A percentile compares a stretch with the other conserved stretches of the same genome.
phyloP scores from a whole-genome alignment of 2,797 vertebrate genomes.

The Enteromius fasciolatus region DNA sequence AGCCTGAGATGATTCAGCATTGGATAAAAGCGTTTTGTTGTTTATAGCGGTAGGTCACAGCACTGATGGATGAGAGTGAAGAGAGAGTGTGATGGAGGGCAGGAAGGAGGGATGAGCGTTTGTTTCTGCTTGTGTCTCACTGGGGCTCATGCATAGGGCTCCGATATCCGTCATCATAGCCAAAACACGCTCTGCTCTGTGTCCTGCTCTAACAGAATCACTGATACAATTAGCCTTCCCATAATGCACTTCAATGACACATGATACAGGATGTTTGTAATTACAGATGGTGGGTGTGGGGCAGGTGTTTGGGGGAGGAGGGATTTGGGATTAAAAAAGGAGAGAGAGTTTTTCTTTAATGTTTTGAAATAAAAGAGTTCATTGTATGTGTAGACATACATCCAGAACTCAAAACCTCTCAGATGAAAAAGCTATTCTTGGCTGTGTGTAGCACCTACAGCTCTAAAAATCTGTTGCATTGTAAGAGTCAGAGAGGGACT shows the following conservation, averaged over 20 bases:
- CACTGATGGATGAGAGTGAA: not conserved
- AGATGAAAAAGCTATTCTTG: not conserved
- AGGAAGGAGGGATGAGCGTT: constrained; percentile 53
- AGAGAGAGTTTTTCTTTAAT: not conserved
- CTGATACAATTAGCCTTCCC: constrained; percentile 67
- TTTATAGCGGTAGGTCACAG: constrained; percentile 25
- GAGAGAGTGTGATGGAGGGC: constrained; percentile 11
- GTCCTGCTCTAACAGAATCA: constrained; percentile 59
- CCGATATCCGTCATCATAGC: not conserved
- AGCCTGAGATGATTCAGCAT: constrained; percentile 36
- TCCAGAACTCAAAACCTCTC: not conserved
- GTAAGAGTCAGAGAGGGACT: not conserved
- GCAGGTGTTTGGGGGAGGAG: not conserved
- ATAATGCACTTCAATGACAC: constrained; percentile 69
- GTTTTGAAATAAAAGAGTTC: not conserved
- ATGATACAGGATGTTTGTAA: constrained; percentile 74
- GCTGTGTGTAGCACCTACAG: not conserved
- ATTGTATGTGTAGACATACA: not conserved
- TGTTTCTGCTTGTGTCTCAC: constrained; percentile 33
- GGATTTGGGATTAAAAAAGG: not conserved
- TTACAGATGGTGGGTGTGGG: constrained; percentile 61
- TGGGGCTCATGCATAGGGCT: constrained; percentile 30
- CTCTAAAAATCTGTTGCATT: not conserved
- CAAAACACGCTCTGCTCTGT: constrained; percentile 16
- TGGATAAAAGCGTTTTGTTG: constrained; percentile 26